Evolutionary conservation across 2,797 vertebrate genomes (phyloP).

Genomic region (Echeneis naucrates): DNA sequence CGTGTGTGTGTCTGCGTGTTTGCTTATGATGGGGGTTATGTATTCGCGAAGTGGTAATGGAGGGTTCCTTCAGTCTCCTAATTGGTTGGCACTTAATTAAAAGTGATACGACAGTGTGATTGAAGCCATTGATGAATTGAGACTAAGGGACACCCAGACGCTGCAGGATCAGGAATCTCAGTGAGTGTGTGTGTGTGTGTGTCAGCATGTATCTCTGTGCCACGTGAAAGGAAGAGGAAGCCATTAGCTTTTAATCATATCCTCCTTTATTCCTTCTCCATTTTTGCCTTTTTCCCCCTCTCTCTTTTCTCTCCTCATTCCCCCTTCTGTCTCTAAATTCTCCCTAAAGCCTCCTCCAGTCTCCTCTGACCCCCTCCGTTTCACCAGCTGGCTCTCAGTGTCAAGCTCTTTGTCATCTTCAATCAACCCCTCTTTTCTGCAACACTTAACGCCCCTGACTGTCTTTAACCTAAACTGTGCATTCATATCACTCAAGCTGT

Average conservation of each 20-base stretch:
- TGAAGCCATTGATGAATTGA: conserved; percentile 71
- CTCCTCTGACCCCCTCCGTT: conserved; percentile 23
- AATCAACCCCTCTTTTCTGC: conserved; percentile 67
- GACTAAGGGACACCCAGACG: conserved; percentile 51
- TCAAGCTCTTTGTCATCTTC: conserved; percentile 69
- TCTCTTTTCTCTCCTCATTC: conserved; percentile 48
- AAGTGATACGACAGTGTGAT: conserved; percentile 71
- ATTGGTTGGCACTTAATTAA: conserved; percentile 79
- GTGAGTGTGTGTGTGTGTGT: conserved; percentile 36
- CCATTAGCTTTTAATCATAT: conserved; percentile 79
- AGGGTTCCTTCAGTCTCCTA: conserved; percentile 65
- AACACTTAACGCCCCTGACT: conserved; percentile 49
- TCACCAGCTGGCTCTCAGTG: conserved; percentile 73
- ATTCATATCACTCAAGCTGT: conserved; percentile 25
- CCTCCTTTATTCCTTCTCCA: conserved; percentile 56
- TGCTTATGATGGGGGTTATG: conserved; percentile 55
- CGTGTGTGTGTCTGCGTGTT: conserved; percentile 5
- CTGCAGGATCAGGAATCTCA: conserved; percentile 47
- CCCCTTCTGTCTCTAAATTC: conserved; percentile 57
- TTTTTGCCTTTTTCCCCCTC: conserved; percentile 42
- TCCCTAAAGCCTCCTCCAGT: conserved; percentile 51
- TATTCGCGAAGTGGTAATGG: conserved; percentile 70
- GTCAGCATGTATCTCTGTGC: conserved; percentile 43
- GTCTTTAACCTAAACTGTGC: conserved; percentile 43
- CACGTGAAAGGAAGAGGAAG: conserved; percentile 71